Base-by-base conservation (phyloP, 2,888 invertebrate genomes). In the Lutraria lutraria region DNA sequence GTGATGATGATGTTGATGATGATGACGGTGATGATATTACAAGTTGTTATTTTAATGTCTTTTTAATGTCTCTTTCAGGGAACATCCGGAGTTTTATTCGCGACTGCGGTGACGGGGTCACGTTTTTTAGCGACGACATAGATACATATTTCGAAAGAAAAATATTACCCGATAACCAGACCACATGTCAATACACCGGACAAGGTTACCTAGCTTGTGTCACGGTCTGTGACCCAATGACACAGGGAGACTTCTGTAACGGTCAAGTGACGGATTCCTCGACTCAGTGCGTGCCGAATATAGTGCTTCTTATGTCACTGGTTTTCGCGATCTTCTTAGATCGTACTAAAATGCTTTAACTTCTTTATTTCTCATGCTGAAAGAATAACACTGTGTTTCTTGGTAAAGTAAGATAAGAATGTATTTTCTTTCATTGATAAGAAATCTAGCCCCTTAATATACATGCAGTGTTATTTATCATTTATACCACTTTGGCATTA, bases 131-230 rank as follows among this genome's bases (percentile, higher is more conserved):
- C 15, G 80, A 52, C 6, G 81, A 86, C 0, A 83, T 81, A 13
- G 82, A 88, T 53, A 3, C n/a, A 13, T 21, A 60, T 12, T 79
- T 88, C 25, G 15, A 56, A 25, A 16, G 15, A 19, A 53, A 52
- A 0, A 19, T 88, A 0, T 25, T 21, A 6, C 60, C 88, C 12
- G 89, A 92, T 54, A 92, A 92, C 72, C 87, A 88, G 87, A 92
- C 90, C 10, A 85, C 88, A 16, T 92, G 92, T 82, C 68, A 63
- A 16, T 90, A 89, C 43, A 86, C 83, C 0, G 85, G 85, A 34
- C 87, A 88, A 25, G 92, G 92, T 29, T 90, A 87, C 54, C 34
- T 89, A 0, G 87, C 84, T 0, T 92, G 92, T 84, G 88, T 90
- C 3, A 86, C 86, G 13, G 21, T 90, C n/a, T 92, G 92, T 72